phyloP scores from a whole-genome alignment of 2,888 invertebrate species.

The Eupithecia inturbata region DNA sequence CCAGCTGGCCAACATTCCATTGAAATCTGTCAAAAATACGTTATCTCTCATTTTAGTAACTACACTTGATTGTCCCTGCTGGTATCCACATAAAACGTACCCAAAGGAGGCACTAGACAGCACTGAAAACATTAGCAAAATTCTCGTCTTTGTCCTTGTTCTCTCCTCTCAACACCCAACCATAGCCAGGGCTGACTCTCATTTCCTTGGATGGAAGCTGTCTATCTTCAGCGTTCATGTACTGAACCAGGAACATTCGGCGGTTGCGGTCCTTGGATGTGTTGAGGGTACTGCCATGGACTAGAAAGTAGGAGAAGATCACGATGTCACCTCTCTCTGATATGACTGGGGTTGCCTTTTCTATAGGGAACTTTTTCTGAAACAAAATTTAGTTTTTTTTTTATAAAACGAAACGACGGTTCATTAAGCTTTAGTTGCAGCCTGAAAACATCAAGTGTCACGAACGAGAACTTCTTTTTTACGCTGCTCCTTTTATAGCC shows the following conservation, averaged over 20 bases:
- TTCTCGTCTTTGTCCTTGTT: constrained; percentile 64
- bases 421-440: no score
- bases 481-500: no score
- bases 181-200: constrained; percentile 76
- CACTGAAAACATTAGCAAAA: constrained; percentile 7
- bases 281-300: constrained; percentile 84
- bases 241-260: constrained; percentile 82
- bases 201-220: constrained; percentile 55
- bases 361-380: constrained; percentile 75
- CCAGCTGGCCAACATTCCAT: background rate
- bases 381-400: constrained; percentile 16
- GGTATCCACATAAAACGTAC: background rate
- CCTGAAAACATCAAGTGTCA: no score
- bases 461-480: no score
- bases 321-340: constrained; percentile 83
- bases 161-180: constrained; percentile 80
- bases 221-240: constrained; percentile 81
- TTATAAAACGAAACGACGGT: no score
- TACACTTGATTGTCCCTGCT: background rate
- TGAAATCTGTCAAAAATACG: background rate
- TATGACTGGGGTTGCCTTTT: constrained; percentile 76
- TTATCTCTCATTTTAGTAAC: background rate
- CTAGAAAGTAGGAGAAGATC: constrained; percentile 82
- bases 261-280: constrained; percentile 66
- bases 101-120: background rate